A percentile compares a stretch with the other conserved stretches of the same genome.
Evolutionary conservation across 2,113 vertebrate species (phyloP).

Genomic region (Callopanchax toddi): DNA sequence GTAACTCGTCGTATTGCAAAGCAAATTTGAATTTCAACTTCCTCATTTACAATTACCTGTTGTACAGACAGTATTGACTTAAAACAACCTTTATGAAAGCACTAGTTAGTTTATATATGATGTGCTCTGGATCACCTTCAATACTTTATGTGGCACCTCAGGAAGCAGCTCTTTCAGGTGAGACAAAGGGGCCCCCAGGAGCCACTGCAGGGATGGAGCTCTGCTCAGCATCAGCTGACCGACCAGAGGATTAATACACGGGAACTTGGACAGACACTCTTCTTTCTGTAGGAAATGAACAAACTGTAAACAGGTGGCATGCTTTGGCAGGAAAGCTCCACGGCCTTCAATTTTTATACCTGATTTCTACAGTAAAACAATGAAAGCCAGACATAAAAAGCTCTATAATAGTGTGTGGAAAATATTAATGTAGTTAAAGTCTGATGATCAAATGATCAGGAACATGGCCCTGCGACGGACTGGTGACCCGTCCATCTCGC

Average conservation of each 20-base stretch:
- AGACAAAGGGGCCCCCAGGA: constrained; percentile 81
- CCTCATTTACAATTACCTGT: no score
- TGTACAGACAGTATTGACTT: no score
- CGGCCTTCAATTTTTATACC: background rate
- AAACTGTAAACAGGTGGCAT: background rate
- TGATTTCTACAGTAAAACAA: background rate
- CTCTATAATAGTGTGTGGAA: no score
- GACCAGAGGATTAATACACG: constrained; percentile 88
- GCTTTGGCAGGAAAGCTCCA: background rate
- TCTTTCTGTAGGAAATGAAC: constrained; percentile 80
- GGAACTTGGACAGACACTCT: constrained; percentile 84
- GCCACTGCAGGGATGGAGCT: constrained; percentile 79
- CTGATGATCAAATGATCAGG: no score
- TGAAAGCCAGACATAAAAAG: background rate
- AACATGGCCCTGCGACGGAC: background rate
- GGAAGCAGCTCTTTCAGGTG: constrained; percentile 86
- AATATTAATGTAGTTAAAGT: background rate
- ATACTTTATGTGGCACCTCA: constrained; percentile 87
- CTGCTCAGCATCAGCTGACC: constrained; percentile 89
- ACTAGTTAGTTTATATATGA: no score
- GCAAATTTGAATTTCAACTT: no score
- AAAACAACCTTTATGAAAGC: no score
- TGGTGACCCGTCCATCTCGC: no score
- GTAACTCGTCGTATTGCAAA: no score
- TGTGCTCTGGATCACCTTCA: constrained; percentile 82